Base-by-base conservation (phyloP, 2,888 invertebrate genomes). In the Oligia latruncula region DNA sequence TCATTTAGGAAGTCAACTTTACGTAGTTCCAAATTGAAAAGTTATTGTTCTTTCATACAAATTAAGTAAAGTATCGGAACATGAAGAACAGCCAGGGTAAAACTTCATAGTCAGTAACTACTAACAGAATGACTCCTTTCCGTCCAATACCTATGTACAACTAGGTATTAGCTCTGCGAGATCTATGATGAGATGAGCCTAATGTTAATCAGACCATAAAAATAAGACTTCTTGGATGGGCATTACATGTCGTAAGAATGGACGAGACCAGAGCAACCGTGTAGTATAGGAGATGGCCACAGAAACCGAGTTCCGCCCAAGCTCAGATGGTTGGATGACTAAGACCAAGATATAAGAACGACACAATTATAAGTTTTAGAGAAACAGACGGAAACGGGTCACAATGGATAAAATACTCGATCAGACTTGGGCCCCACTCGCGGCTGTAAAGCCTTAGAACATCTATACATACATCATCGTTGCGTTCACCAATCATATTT, bases 71-170 rank as follows among this genome's bases (percentile, higher is more conserved):
- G n/a, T 20, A 46, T 29, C 29, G 46, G 20, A 68, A 68, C 46
- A 68, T 20, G 68, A 46, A 68, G n/a, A 67, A 43, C 68, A 68
- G 46, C 46, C 46, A 46, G 68, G 68, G 13, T 20, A 29, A 29
- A 46, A 20, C 3, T 29, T 68, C 13, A 46, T 68, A 49, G 29
- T 49, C 68, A 5, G 20, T 68, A 20, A 68, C 46, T 68, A 29
- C 43, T 17, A 68, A 29, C 43, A 46, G 46, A 46, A 46, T 68
- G 3, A 29, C 29, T 68, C 5, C 43, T 46, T 29, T 43, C 17
- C 23, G n/a, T 43, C 23, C 43, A 23, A n/a, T n/a, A n/a, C 23
- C 8, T 67, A 60, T n/a, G n/a, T n/a, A 43, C 40, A 43, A 66
- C 23, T 43, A 43, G 66, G 23, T 15, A 40, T 40, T 13, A 13